Evolutionary conservation across 2,113 vertebrate genomes (phyloP), one percentile per base, ranked within the genome.

Genomic region (Aramus guarauna): DNA sequence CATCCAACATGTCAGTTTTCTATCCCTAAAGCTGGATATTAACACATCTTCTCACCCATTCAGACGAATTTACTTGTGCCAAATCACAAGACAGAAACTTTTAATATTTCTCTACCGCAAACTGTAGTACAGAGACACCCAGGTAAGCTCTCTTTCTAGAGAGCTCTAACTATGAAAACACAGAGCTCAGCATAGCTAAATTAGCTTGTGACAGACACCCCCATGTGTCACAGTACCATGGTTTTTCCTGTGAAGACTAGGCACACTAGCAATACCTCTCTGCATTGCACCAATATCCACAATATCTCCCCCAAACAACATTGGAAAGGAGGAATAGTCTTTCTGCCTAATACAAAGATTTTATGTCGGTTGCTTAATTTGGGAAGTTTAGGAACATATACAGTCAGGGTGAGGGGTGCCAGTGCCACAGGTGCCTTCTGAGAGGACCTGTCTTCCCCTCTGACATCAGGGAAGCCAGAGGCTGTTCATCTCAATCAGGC

Each of bases 321-420:
- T 2, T 3, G 15, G 59, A 34, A 73, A 60, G 26, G 22, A 72
- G 2, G 59, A 80, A 30, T 26, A 37, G 20, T 36, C 16, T 20
- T 0, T 27, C 41, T 36, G 12, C 32, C 39, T 52, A 15, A 43
- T 9, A 23, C 76, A 12, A 74, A 34, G 19, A 22, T 69, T 66
- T 90, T 32, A 27, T 9, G 41, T 67, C 11, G 23, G 5, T 34
- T 85, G 24, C 15, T 71, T 52, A 16, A 12, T 52, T 62, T 56
- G 14, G 9, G 26, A 77, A 69, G 5, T 9, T 30, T 18, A 47
- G 11, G 68, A 73, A 18, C 3, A 17, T 8, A 22, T 0, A 9
- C 1, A 29, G 17, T 20, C 26, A 73, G 15, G 6, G 0, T 12
- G 30, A 73, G 6, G 7, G 15, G 0, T 47, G 30, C 7, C 16